Base-by-base conservation (phyloP, 2,888 invertebrate species). In the Liopterus haemorrhoidalis region DNA sequence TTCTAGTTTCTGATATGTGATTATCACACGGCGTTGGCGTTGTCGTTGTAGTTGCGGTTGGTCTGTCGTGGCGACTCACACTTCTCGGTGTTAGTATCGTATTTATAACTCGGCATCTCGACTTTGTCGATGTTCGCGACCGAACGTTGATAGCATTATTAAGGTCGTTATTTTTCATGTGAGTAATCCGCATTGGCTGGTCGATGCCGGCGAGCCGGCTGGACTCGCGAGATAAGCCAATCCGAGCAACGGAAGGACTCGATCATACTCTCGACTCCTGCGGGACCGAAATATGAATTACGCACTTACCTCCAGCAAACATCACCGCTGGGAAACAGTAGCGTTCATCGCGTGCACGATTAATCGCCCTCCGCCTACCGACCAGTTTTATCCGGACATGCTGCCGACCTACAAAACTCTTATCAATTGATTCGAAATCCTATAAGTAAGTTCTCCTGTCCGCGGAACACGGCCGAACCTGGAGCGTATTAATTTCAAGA, bases 81-180 rank as follows among this genome's bases (percentile, higher is more conserved):
- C n/a, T n/a, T n/a, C n/a, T n/a, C n/a, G n/a, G n/a, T n/a, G n/a
- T n/a, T n/a, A n/a, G n/a, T n/a, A n/a, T n/a, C n/a, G n/a, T n/a
- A n/a, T n/a, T n/a, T n/a, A n/a, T n/a, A n/a, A 18, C 38, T 37
- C 9, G 31, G 20, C 35, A 40, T 44, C 41, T 49, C 45, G 44
- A 44, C 50, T 49, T 41, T 46, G 49, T 46, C 27, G 40, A 27
- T 48, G 11, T 12, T 36, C 36, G 21, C 24, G 24, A 24, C 15
- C 14, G 39, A 45, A 45, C 42, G 46, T 38, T 62, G 62, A 63
- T 62, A 62, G 59, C 61, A 62, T 63, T 63, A 63, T 63, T 63
- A 62, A 60, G 56, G 62, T 62, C 63, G 61, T 65, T 64, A 65
- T 65, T 65, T 64, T 64, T 64, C 64, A 60, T 58, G 59, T 57